Base-by-base conservation (phyloP, 2,888 invertebrate species). In the Rhagophthalmus giganteus region DNA sequence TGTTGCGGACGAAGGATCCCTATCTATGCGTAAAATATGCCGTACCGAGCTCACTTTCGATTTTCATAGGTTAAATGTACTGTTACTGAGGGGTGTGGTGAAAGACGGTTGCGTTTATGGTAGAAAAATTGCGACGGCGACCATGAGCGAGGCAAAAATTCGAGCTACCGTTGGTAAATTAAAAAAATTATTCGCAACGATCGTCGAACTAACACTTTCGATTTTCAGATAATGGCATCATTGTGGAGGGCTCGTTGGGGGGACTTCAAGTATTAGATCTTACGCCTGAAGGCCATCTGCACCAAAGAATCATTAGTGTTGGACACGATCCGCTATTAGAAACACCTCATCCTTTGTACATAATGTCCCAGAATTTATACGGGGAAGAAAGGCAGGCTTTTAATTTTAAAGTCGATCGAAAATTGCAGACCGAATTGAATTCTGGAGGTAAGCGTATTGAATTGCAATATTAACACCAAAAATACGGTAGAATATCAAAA, bases 91-190 rank as follows among this genome's bases (percentile, higher is more conserved):
- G 50, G 91, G 91, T 1, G 83, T 89, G 0, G 78, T 88, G 65
- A 84, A 84, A 59, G 87, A 87, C 57, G 86, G 85, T 30, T 77
- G 78, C 58, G 74, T 87, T 37, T 79, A 85, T 16, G 93, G 90
- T 0, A 83, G 88, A 60, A 96, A 96, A 79, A 90, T 96, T 53
- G 94, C 94, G 48, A 96, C 95, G 0, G 92, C 94, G 10, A 95
- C 94, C 8, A 84, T 96, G 82, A 87, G 87, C 54, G 91, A 91
- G 70, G 94, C 95, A 1, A 85, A 87, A 72, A 90, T 96, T 60
- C 88, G 92, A 74, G 92, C 93, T 8, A 87, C 87, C 2, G 74
- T 92, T 33, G 87, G 90, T 76, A 69, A 78, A 30, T 28, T 32
- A 35, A n/a, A n/a, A n/a, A n/a, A n/a, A n/a, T n/a, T n/a, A n/a